Percentiles rank a stretch among this genome's conserved stretches.
Evolutionary conservation across 2,113 vertebrate species (phyloP).

Genomic region (Noctilio leporinus): DNA sequence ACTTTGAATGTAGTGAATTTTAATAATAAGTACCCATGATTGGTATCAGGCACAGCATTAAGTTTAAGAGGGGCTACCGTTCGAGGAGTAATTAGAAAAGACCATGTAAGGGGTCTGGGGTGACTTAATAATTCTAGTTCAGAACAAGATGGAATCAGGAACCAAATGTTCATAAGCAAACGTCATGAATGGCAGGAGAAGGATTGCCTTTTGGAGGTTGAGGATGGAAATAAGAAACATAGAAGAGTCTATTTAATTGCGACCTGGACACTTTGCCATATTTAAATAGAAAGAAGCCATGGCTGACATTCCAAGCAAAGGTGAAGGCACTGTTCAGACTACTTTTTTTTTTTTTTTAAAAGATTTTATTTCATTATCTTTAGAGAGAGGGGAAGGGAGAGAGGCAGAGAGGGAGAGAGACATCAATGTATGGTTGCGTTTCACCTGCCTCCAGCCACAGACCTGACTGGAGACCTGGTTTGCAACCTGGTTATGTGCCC

Average conservation of each 20-base stretch:
- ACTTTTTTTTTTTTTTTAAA: too few species aligned
- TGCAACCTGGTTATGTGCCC: too few species aligned
- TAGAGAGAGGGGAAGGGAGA: too few species aligned
- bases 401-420: too few species aligned
- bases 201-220: background rate
- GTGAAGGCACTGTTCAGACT: background rate
- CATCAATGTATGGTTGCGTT: too few species aligned
- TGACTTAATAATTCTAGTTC: background rate
- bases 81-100: background rate
- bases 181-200: background rate
- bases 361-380: too few species aligned
- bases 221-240: background rate
- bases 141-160: background rate
- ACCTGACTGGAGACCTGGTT: too few species aligned
- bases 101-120: background rate
- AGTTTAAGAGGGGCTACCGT: background rate
- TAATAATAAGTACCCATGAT: background rate
- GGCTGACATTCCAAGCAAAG: background rate
- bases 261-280: background rate
- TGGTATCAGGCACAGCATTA: background rate
- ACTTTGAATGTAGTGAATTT: background rate
- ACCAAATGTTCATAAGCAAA: background rate
- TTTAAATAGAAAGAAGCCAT: background rate
- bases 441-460: too few species aligned
- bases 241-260: background rate